Conservation (phyloP, 2,113 vertebrate genomes). For the Cyprinodon brontotheroides region DNA sequence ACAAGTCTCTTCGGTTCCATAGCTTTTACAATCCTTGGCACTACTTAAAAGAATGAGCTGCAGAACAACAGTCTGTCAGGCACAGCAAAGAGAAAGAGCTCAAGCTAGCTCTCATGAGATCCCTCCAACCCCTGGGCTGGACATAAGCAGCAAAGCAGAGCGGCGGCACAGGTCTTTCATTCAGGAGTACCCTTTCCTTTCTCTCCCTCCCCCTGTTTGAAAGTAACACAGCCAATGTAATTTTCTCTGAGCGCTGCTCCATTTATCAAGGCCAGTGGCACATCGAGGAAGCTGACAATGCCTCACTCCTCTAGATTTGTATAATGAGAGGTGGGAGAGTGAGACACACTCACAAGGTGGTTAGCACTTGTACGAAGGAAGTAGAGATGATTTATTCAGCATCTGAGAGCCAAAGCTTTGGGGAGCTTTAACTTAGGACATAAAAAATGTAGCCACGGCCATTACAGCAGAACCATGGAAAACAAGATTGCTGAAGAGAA, state of each 20-base stretch:
- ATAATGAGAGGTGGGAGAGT: constrained; percentile 72
- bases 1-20: constrained; percentile 42
- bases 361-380: constrained; percentile 61
- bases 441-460: constrained; percentile 40
- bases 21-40: constrained; percentile 63
- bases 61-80: constrained; percentile 64
- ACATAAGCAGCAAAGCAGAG: constrained; percentile 57
- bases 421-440: constrained; percentile 64
- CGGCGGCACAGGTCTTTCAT: constrained; percentile 57
- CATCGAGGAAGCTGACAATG: constrained; percentile 64
- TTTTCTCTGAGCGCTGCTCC: constrained; percentile 75
- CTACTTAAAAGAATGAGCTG: constrained; percentile 65
- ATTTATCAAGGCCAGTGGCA: constrained; percentile 73
- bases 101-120: constrained; percentile 56
- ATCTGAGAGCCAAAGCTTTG: constrained; percentile 50
- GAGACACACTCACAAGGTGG: constrained; percentile 61
- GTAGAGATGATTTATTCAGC: constrained; percentile 69
- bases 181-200: constrained; percentile 44
- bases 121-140: constrained; percentile 45
- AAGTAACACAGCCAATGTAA: constrained; percentile 70
- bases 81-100: constrained; percentile 45
- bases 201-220: constrained; percentile 28
- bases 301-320: constrained; percentile 68
- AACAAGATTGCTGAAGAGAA: constrained; percentile 43
- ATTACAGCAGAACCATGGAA: constrained; percentile 38